Evolutionary conservation across 1,140 invertebrate genomes (phyloP).

Genomic region (Pogonomyrmex barbatus): DNA sequence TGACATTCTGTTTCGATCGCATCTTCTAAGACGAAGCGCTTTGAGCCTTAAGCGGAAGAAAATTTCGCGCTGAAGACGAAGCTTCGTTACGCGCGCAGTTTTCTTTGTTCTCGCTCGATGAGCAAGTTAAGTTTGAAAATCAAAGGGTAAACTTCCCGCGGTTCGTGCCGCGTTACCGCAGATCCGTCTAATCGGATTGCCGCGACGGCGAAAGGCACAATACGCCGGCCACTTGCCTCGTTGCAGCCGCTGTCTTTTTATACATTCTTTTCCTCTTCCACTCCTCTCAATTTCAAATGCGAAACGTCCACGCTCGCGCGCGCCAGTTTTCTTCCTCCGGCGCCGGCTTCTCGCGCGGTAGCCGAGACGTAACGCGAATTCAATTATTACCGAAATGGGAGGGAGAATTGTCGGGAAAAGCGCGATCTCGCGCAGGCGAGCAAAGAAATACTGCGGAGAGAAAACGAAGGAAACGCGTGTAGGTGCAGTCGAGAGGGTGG

Average conservation of each 20-base stretch:
- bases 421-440: conserved; percentile 15
- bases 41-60: conserved; percentile 5
- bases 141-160: conserved; percentile 35
- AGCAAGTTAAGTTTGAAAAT: conserved; percentile 56
- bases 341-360: conserved; percentile 27
- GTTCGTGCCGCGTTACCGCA: not conserved
- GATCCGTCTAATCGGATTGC: conserved; percentile 54
- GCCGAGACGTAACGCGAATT: conserved; percentile 70
- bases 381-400: conserved; percentile 70
- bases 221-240: conserved; percentile 10
- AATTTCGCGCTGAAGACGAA: conserved; percentile 12
- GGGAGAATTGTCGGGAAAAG: conserved; percentile 52
- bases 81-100: conserved; percentile 17
- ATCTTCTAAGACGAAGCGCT: not conserved
- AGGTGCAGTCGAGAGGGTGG: not conserved
- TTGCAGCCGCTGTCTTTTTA: not conserved
- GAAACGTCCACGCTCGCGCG: conserved; percentile 35
- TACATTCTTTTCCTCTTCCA: not conserved
- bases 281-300: conserved; percentile 61
- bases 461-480: conserved; percentile 45
- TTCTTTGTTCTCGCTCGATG: conserved; percentile 55
- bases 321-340: conserved; percentile 9
- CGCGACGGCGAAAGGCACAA: not conserved
- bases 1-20: not conserved
- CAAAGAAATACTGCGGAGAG: conserved; percentile 62